Evolutionary conservation across 2,797 vertebrate species (phyloP), one percentile per base, ranked within the genome.

Genomic region (Myripristis jacobus): DNA sequence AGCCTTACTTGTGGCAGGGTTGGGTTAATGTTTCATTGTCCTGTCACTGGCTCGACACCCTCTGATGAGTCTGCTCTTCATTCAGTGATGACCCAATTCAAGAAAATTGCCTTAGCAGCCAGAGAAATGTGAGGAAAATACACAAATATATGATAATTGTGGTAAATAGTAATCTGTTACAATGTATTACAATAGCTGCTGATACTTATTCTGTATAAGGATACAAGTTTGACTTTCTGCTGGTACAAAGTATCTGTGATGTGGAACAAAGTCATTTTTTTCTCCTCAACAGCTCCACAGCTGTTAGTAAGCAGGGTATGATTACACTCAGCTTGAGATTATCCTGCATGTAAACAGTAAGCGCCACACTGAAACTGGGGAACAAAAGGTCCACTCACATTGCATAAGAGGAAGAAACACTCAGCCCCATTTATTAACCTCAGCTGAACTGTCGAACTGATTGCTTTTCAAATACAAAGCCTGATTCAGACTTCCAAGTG

Each of bases 11-110:
- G 66, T 29, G 41, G 21, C n/a, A 54, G 31, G 3, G 21, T 27
- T 18, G 27, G 54, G 63, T 80, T 86, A 80, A 87, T 80, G 62
- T 77, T 85, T 83, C 66, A 79, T 70, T 50, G 53, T 59, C n/a
- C 44, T 24, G 8, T 58, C 62, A 51, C 44, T 1, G 1, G 4
- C 44, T n/a, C 44, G 13, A 43, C 55, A 1, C 29, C 58, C 58
- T 31, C 29, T 62, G 22, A 65, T 55, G 52, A 12, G 22, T 57
- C 54, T 47, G 34, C 19, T 77, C 36, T 63, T 10, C 22, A 18
- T 66, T 66, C 15, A n/a, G n/a, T n/a, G n/a, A n/a, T n/a, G n/a
- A n/a, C n/a, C 9, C 38, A 41, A 2, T 41, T 41, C 3, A 2
- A 15, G 38, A 41, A 41, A 41, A 41, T 41, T 41, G 9, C 38